These are phyloP conservation scores for Agonopterix subpropinquella DNA, from an alignment of 2,888 invertebrate genomes.

Conservation along the genomic window DNA sequence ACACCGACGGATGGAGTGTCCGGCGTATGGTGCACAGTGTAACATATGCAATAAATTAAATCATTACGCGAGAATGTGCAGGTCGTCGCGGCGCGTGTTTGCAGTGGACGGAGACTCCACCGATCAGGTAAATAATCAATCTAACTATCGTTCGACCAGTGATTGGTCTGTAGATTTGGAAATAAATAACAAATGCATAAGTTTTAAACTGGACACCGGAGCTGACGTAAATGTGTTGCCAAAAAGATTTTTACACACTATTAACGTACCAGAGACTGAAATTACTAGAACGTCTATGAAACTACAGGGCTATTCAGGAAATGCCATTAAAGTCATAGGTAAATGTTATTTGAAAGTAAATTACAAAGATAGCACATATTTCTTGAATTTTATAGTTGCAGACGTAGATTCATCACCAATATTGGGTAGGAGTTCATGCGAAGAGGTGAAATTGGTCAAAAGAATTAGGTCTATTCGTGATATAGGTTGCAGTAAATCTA, in stretches of 20 bases:
- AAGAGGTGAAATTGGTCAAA: constrained; percentile 14
- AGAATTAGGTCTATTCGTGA: constrained; percentile 1
- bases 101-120: constrained; percentile 11
- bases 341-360: constrained; percentile 12
- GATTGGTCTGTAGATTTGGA: constrained; percentile 12
- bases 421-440: constrained; percentile 12
- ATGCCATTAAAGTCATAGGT: constrained; percentile 10
- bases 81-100: constrained; percentile 2
- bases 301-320: constrained; percentile 14
- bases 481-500: not conserved
- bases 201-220: constrained; percentile 18
- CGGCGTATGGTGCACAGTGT: constrained; percentile 13
- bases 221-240: constrained; percentile 18
- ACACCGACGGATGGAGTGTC: constrained; percentile 10
- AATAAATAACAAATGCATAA: constrained; percentile 9
- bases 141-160: not conserved
- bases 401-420: too few relatives aligned
- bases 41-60: constrained; percentile 8
- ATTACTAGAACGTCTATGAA: constrained; percentile 7
- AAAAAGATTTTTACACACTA: constrained; percentile 1
- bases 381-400: constrained; percentile 13
- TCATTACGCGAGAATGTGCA: constrained; percentile 14
- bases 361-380: constrained; percentile 8
- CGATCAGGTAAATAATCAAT: constrained; percentile 13
- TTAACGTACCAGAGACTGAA: constrained; percentile 4